Base-by-base conservation (phyloP, 1,140 invertebrate species). In the Leptoteleia sp. region DNA sequence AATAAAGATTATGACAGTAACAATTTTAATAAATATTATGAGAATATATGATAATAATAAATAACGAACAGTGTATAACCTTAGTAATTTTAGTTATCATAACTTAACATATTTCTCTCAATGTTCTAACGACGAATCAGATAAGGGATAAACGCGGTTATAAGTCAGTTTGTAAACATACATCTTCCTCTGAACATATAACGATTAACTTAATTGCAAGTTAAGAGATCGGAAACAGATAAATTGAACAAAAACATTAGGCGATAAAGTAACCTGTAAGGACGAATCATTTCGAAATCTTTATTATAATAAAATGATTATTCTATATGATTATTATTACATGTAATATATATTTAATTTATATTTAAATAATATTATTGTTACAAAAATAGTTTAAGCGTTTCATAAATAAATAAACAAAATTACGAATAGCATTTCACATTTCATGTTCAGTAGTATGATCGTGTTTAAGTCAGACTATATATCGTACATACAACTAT, bases 71-170 rank as follows among this genome's bases (percentile, higher is more conserved):
- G 40, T 43, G 38, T 43, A 25, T 7, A 19, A 31, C 59, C 45
- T 64, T 19, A 50, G 19, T 50, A 64, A 64, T 64, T 64, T 29
- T 9, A 64, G 43, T 50, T 64, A 64, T 50, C 45, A 50, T 64
- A 64, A 50, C 59, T 25, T 13, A 52, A 52, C 47, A 52, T 52
- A 52, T 65, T 52, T 52, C 47, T 43, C 25, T 33, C 22, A 31
- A 31, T 52, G 47, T 31, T 50, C 33, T 43, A 52, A 50, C 25
- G 11, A 55, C 22, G 17, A 45, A 67, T 67, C 48, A 54, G 62
- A 67, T 67, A 67, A 54, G 35, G 48, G 13, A 45, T 67, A 54
- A 67, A 54, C 45, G n/a, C 55, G 48, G 29, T 54, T 67, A 54
- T 38, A 45, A 54, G 48, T 67, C 62, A 35, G 62, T 16, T 25